Conservation (phyloP, 2,888 invertebrate genomes). For the Linnaemya vulpina region DNA sequence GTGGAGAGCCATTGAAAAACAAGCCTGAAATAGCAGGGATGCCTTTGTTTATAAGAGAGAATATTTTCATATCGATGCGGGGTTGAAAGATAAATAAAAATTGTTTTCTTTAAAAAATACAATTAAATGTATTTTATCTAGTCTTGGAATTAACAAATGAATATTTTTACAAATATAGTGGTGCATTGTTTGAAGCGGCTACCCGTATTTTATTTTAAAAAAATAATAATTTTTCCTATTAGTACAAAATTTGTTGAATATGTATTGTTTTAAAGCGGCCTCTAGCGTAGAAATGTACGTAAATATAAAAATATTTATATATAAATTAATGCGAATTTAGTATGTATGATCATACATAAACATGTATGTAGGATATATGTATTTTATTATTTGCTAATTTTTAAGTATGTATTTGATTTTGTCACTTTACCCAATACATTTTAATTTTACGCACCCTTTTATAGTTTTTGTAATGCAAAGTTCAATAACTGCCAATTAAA, state of each 20-base stretch:
- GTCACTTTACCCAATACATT: not conserved
- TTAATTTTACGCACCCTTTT: not conserved
- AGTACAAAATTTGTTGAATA: not conserved
- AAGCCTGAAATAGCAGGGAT: conserved; percentile 30
- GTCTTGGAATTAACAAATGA: conserved; percentile 4
- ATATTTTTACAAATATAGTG: conserved; percentile 5
- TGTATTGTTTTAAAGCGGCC: not conserved
- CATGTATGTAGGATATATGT: not conserved
- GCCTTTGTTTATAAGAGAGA: conserved; percentile 23
- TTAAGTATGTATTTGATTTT: not conserved
- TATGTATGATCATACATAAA: too few species aligned
- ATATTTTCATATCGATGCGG: conserved; percentile 1
- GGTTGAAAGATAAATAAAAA: conserved; percentile 31
- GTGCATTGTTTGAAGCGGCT: conserved; percentile 17
- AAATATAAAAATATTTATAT: too few species aligned
- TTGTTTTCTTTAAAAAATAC: conserved; percentile 12
- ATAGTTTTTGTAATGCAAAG: not conserved
- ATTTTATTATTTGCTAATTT: too few species aligned
- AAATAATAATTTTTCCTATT: not conserved
- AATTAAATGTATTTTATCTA: conserved; percentile 17
- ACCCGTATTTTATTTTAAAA: conserved; percentile 37
- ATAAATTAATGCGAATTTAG: not conserved
- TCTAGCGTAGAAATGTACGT: not conserved
- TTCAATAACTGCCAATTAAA: not conserved
- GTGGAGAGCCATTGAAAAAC: conserved; percentile 9